Base-by-base conservation (phyloP, 2,888 invertebrate species). In the Eretmocerus hayati region DNA sequence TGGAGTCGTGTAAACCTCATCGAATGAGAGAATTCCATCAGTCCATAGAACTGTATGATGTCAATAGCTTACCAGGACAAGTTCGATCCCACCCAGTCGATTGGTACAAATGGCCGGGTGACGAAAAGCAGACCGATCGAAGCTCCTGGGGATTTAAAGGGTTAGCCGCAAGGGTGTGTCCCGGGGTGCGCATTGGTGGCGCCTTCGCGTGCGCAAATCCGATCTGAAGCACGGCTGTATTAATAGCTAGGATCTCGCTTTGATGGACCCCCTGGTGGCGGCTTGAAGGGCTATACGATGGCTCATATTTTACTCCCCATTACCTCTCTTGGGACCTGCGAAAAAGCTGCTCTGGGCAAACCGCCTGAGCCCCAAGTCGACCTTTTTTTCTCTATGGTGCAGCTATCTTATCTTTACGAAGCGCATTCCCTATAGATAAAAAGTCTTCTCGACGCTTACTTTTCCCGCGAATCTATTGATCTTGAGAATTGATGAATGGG, bases 221-320 rank as follows among this genome's bases (percentile, higher is more conserved):
- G 57, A 58, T 63, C 63, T 58, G n/a, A n/a, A n/a, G n/a, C 58
- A 60, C 53, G 58, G 64, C 58, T 59, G 56, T 65, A 68, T 69
- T 68, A 69, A 69, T 67, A 69, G 69, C 59, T 59, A 8, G 32
- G 20, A 59, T 62, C 60, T 62, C 58, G 60, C 62, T 66, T 66
- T 64, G 67, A 69, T 67, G 62, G 66, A 65, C 62, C 64, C 62
- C 60, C 53, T 13, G 35, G n/a, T n/a, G n/a, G 30, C 3, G 19
- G 26, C 46, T 56, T 53, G 55, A 52, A 56, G n/a, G n/a, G n/a
- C n/a, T n/a, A n/a, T n/a, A n/a, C n/a, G 59, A 60, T 59, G 59
- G 57, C 59, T 62, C 60, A 62, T 59, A 56, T 65, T 65, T 66
- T 61, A 65, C 61, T 61, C 64, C 58, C 62, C 54, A 63, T 64